Evolutionary conservation across 2,113 vertebrate species (phyloP).

Genomic region (Microtus montanus): DNA sequence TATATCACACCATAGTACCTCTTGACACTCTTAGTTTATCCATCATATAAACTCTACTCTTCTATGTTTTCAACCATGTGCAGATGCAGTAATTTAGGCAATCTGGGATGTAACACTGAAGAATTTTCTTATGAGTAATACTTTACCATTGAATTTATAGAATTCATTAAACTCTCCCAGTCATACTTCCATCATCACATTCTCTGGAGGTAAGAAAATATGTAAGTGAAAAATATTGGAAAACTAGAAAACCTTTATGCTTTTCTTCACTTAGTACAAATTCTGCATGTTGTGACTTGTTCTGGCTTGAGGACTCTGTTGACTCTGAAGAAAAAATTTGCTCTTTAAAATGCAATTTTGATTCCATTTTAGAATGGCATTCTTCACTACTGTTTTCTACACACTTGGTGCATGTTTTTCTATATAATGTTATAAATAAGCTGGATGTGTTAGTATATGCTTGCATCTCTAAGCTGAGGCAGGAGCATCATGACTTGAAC

Average conservation of each 20-base stretch:
- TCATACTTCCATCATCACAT: not conserved
- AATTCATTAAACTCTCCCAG: not conserved
- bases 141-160: not conserved
- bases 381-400: not conserved
- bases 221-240: not conserved
- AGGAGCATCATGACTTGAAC: not conserved
- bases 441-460: not conserved
- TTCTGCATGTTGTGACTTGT: not conserved
- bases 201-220: not conserved
- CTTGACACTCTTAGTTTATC: not conserved
- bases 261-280: not conserved
- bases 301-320: not conserved
- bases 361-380: not conserved
- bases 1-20: not conserved
- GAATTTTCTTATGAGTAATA: not conserved
- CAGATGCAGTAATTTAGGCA: not conserved
- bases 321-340: not conserved
- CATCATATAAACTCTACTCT: not conserved
- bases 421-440: not conserved
- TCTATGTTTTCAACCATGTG: not conserved
- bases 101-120: not conserved
- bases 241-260: not conserved
- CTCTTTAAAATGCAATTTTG: slow-evolving; percentile 11
- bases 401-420: not conserved
- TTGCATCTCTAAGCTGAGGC: not conserved